Evolutionary conservation across 1,140 invertebrate genomes (phyloP).

Genomic region (Gryon sp.): DNA sequence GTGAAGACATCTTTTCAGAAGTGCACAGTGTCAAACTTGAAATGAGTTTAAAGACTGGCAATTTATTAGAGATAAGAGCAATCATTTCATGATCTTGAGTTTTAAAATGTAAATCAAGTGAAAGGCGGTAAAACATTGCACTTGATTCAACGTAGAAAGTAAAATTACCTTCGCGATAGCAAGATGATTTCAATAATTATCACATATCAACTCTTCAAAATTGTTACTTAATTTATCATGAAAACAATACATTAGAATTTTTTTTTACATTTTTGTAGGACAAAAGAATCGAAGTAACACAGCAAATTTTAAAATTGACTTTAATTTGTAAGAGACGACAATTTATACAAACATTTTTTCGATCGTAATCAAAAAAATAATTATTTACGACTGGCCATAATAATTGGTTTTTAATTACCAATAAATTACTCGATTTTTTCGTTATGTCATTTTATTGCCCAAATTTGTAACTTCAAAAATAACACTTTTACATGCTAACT

Average conservation of each 20-base stretch:
- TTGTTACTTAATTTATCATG: constrained; percentile 8
- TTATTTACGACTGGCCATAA: too few relatives aligned
- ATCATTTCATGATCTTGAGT: constrained; percentile 1
- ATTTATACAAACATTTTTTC: too few relatives aligned
- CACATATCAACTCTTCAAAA: neutral
- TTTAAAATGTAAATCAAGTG: constrained; percentile 42
- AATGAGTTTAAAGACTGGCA: constrained; percentile 36
- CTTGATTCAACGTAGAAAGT: constrained; percentile 24
- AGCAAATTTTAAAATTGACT: too few relatives aligned
- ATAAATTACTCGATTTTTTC: too few relatives aligned
- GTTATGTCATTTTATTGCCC: too few relatives aligned
- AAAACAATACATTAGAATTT: neutral
- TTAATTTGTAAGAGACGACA: too few relatives aligned
- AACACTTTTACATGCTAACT: too few relatives aligned
- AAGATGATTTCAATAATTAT: constrained; percentile 9
- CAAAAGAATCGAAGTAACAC: too few relatives aligned
- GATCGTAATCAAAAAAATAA: too few relatives aligned
- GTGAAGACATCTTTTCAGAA: constrained; percentile 44
- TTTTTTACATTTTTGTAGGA: too few relatives aligned
- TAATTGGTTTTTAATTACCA: too few relatives aligned
- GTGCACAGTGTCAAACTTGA: constrained; percentile 46
- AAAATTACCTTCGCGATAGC: constrained; percentile 17
- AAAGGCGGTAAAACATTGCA: constrained; percentile 10
- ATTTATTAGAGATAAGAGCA: constrained; percentile 37
- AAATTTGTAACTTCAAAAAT: too few relatives aligned